phyloP scores from a whole-genome alignment of 2,888 invertebrate species.

The Aethes cnicana region DNA sequence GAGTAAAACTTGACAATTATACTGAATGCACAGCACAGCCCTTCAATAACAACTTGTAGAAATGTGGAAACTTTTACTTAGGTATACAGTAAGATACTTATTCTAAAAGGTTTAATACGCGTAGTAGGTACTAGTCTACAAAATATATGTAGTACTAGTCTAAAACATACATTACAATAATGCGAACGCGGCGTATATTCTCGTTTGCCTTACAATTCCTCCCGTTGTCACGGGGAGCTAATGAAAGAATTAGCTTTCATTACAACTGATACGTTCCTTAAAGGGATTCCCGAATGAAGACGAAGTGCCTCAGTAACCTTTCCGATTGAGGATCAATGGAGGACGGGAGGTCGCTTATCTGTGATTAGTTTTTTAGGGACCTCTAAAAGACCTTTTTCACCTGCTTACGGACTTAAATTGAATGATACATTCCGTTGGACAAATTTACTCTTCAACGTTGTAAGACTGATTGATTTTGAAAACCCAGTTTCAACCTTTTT shows the following conservation, averaged over 20 bases:
- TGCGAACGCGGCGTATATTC: slow-evolving; percentile 63
- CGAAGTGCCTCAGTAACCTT: slow-evolving; percentile 74
- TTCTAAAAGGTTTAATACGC: no score
- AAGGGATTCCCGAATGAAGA: slow-evolving; percentile 80
- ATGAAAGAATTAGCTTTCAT: slow-evolving; percentile 83
- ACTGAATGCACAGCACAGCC: no score
- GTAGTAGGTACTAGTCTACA: no score
- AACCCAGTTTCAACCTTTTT: not conserved
- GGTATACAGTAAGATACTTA: no score
- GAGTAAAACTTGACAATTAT: no score
- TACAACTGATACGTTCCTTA: slow-evolving; percentile 80
- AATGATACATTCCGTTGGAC: no score
- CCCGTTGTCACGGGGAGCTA: slow-evolving; percentile 78
- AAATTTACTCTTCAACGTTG: no score
- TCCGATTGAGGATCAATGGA: slow-evolving; percentile 68
- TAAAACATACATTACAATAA: slow-evolving; percentile 18
- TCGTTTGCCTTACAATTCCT: slow-evolving; percentile 71
- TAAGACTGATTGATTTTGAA: no score
- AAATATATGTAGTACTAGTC: no score
- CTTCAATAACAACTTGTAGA: no score
- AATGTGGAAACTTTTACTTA: no score
- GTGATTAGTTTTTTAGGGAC: slow-evolving; percentile 68
- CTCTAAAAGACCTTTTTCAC: slow-evolving; percentile 55
- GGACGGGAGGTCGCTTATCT: slow-evolving; percentile 63
- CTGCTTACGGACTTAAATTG: no score